Base-by-base conservation (phyloP, 2,797 vertebrate genomes). In the Esox lucius region DNA sequence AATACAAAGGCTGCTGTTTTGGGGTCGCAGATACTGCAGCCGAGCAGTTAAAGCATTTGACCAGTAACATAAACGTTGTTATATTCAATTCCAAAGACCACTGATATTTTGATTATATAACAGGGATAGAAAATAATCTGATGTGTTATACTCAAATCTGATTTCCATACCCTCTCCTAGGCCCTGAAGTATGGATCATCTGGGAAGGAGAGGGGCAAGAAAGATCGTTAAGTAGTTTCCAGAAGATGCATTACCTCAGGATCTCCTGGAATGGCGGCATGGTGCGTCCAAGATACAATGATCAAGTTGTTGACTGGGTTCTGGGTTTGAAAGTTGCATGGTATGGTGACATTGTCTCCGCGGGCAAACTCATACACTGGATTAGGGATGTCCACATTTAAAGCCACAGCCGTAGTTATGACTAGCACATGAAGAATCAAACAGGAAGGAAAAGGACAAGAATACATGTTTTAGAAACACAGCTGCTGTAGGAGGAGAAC, bases 271-370 rank as follows among this genome's bases (percentile, higher is more conserved):
- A 2, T 0, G 0, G 0, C 0, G 46, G 9, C 17, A 2, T 72
- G 1, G 12, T 5, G 9, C 0, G 12, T 53, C 94, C 94, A 95
- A 0, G 42, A 0, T 67, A 92, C 19, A 7, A 84, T 0, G 0
- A 76, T 0, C 0, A 2, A 0, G 0, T 0, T 0, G 0, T 0
- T 0, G 0, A 0, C 0, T 0, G 33, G 0, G 0, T 0, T 0
- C 3, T 1, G 1, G 12, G 68, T 9, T 42, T 0, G 0, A 31
- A 91, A 94, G 0, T 0, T 61, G 77, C 93, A 95, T 33, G 92
- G 92, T 24, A 92, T 68, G 0, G 82, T 87, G 66, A 81, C 74
- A 75, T 86, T 82, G 61, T 88, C 84, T 0, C 91, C 93, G 7
- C 89, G 82, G 48, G 87, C 87, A 0, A 11, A 0, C 71, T 94